A percentile compares a stretch with the other conserved stretches of the same genome.
Conservation (phyloP, 1,140 invertebrate genomes). For the Brachionus rotundiformis region DNA sequence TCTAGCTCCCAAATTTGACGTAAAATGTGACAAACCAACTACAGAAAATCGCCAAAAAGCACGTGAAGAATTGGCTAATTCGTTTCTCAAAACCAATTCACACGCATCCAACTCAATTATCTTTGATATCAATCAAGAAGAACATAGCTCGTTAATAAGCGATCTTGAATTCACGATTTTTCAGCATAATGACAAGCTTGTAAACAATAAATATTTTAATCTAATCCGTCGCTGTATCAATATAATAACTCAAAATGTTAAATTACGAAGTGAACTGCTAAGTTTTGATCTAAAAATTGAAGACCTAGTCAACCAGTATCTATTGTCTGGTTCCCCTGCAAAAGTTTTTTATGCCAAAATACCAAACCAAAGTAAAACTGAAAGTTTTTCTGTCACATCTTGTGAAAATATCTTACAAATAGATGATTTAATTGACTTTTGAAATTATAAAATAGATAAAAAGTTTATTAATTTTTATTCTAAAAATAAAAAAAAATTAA, state of each 20-base stretch:
- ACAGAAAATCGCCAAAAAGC: constrained; percentile 45
- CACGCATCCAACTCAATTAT: neutral
- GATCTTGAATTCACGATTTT: constrained; percentile 45
- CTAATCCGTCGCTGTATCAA: constrained; percentile 1
- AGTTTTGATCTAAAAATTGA: constrained; percentile 1
- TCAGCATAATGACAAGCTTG: constrained; percentile 5
- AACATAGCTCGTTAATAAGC: neutral
- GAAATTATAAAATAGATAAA: no score
- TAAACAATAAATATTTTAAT: constrained; percentile 46
- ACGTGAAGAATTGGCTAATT: neutral
- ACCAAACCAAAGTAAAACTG: neutral
- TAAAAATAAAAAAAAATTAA: neutral
- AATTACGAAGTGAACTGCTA: constrained; percentile 4
- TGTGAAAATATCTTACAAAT: neutral
- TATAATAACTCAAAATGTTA: neutral
- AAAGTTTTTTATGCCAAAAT: neutral
- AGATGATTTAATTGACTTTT: neutral
- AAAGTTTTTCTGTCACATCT: neutral
- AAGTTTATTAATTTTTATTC: neutral
- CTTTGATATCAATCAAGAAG: constrained; percentile 19
- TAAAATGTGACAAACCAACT: constrained; percentile 50
- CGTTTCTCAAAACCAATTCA: neutral
- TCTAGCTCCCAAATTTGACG: constrained; percentile 33
- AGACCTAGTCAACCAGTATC: neutral
- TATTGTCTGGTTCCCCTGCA: neutral